Base-by-base conservation (phyloP, 30 jellyfish, hydroid and myxozoan genomes). In the Clytia hemisphaerica region DNA sequence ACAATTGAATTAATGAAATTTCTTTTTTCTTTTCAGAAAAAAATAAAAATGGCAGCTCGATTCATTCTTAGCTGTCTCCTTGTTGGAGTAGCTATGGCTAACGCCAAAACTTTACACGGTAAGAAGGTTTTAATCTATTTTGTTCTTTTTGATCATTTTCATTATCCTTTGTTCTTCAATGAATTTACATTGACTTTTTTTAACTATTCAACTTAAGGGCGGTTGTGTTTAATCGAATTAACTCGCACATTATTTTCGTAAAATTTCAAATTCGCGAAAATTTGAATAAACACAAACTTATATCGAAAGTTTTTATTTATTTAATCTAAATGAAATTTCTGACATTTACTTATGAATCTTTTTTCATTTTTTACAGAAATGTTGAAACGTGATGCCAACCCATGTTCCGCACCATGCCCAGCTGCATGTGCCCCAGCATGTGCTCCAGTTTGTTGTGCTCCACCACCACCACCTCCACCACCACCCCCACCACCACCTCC, bases 401-500 rank as follows among this genome's bases (percentile, higher is more conserved):
- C 62, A 57, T 87, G 76, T 76, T 94, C 69, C 68, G 85, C 58
- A 28, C 72, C 57, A 34, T 48, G 78, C 25, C 53, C 76, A 33
- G 71, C 38, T 61, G 69, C 72, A 2, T 88, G 95, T 58, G 95
- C 95, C 4, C 95, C 94, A 88, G 82, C 94, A 19, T 87, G 97
- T 70, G 75, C 66, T 24, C 83, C 88, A 64, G 92, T 79, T 0
- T 87, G 97, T 42, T 80, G 94, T 75, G 97, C 88, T 38, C 84
- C 95, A 67, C 95, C 95, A 37, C 92, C 93, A 9, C 88, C 95
- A 29, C 88, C 93, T 32, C 87, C 92, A 29, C 79, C 84, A 73
- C 93, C 94, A 67, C 95, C 92, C 22, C 95, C 95, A 79, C 93
- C 87, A 4, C 84, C 94, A 28, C 95, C 95, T 79, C 94, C 94